Conservation (phyloP, 2,797 vertebrate species). For the Tapera naevia region DNA sequence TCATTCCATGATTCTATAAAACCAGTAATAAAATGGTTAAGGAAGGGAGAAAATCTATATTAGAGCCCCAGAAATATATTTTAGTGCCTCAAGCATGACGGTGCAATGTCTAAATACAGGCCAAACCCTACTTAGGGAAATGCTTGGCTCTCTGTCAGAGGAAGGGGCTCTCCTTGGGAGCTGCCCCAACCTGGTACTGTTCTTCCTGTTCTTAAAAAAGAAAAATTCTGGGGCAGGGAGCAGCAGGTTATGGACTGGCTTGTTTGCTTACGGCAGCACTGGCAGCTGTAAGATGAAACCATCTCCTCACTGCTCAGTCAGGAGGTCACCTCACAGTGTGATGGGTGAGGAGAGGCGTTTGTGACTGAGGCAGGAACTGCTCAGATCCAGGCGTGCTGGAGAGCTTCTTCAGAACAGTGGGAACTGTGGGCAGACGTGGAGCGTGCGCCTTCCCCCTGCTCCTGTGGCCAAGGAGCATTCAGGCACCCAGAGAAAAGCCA, state of each 20-base stretch:
- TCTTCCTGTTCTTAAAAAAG: not conserved
- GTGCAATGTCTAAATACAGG: not conserved
- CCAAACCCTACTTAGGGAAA: not conserved
- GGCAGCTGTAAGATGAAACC: not conserved
- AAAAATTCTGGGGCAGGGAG: not conserved
- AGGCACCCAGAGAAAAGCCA: not conserved
- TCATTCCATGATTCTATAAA: not conserved
- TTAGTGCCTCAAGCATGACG: not conserved
- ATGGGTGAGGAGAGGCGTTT: not conserved
- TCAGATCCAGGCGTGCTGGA: fast-evolving
- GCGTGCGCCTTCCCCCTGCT: fast-evolving
- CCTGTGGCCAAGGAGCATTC: not conserved
- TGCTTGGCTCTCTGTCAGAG: not conserved
- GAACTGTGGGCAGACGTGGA: not conserved
- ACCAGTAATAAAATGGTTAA: not conserved
- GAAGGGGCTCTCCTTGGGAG: not conserved
- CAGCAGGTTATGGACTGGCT: not conserved
- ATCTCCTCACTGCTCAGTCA: not conserved
- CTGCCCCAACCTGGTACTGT: not conserved
- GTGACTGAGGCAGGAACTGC: not conserved
- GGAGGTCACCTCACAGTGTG: not conserved
- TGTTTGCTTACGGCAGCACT: not conserved
- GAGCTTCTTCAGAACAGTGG: not conserved
- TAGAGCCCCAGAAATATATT: not conserved
- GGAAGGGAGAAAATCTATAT: not conserved